Percentiles rank a stretch among this genome's conserved stretches.
These are phyloP conservation scores for Pomacea maculata DNA, from an alignment of 1,140 invertebrate genomes.

Conservation along the genomic window DNA sequence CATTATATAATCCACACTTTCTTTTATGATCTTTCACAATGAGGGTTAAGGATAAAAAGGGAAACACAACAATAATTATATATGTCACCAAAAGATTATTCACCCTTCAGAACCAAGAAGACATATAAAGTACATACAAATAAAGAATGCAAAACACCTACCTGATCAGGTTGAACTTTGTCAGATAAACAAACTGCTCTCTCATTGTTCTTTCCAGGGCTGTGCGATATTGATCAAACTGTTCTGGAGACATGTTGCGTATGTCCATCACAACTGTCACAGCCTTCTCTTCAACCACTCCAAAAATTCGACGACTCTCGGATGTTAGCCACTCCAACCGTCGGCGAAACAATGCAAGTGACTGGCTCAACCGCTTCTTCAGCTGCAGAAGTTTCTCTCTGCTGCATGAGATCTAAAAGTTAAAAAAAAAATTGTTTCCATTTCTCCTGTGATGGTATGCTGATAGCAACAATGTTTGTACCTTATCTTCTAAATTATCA, in stretches of 20 bases:
- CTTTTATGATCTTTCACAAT: too few species aligned
- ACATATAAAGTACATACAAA: neutral
- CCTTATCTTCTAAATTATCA: too few species aligned
- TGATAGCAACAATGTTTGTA: too few species aligned
- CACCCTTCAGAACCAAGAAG: neutral
- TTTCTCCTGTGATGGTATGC: too few species aligned
- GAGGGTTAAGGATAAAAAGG: too few species aligned
- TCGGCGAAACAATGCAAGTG: slow-evolving; percentile 55
- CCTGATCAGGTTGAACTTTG: slow-evolving; percentile 65
- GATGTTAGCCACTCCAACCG: slow-evolving; percentile 63
- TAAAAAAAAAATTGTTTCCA: neutral
- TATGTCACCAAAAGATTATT: too few species aligned
- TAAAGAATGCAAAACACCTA: slow-evolving; percentile 28
- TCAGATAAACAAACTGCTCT: slow-evolving; percentile 61
- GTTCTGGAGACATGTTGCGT: slow-evolving; percentile 57
- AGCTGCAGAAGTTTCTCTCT: slow-evolving; percentile 57
- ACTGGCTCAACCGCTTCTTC: slow-evolving; percentile 53
- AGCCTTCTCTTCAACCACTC: slow-evolving; percentile 61
- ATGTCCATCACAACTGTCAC: slow-evolving; percentile 63
- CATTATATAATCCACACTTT: too few species aligned
- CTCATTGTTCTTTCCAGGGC: slow-evolving; percentile 59
- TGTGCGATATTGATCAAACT: slow-evolving; percentile 62
- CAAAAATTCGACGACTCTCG: slow-evolving; percentile 64
- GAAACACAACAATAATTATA: too few species aligned
- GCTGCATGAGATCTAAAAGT: slow-evolving; percentile 51